Percentiles rank a stretch among this genome's conserved stretches.
Evolutionary conservation across 2,797 vertebrate species (phyloP).

Genomic region (Psittacula echo): DNA sequence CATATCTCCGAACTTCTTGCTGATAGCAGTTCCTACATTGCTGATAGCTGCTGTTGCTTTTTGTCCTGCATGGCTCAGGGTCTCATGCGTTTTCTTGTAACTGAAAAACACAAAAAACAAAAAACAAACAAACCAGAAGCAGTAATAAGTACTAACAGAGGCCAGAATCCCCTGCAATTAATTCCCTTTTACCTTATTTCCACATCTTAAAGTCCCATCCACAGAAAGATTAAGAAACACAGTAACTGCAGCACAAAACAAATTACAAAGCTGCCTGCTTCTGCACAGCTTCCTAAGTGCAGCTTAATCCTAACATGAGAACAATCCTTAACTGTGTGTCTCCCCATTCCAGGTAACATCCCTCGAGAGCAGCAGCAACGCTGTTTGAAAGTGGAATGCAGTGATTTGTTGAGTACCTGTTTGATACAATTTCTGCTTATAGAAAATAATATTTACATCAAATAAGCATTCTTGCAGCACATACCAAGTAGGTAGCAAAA

Average conservation of each 20-base stretch:
- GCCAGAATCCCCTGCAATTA: not conserved
- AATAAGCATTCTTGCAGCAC: not conserved
- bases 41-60: constrained; percentile 92
- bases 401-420: not conserved
- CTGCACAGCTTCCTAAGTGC: not conserved
- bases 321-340: not conserved
- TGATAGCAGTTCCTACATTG: constrained; percentile 91
- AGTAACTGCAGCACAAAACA: not conserved
- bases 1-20: constrained; percentile 95
- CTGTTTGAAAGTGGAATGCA: not conserved
- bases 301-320: not conserved
- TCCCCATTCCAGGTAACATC: not conserved
- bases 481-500: not conserved
- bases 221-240: not conserved
- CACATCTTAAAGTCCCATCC: not conserved
- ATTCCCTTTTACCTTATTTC: not conserved
- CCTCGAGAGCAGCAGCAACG: accelerated
- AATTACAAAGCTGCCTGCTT: not conserved
- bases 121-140: not conserved
- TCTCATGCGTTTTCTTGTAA: constrained; percentile 97
- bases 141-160: not conserved
- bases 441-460: not conserved
- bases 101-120: constrained; percentile 72
- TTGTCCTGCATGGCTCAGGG: constrained; percentile 92
- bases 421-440: not conserved